Evolutionary conservation across 53 echinoderm and acorn worm genomes (phyloP).

Genomic region (Patiria pectinifera): DNA sequence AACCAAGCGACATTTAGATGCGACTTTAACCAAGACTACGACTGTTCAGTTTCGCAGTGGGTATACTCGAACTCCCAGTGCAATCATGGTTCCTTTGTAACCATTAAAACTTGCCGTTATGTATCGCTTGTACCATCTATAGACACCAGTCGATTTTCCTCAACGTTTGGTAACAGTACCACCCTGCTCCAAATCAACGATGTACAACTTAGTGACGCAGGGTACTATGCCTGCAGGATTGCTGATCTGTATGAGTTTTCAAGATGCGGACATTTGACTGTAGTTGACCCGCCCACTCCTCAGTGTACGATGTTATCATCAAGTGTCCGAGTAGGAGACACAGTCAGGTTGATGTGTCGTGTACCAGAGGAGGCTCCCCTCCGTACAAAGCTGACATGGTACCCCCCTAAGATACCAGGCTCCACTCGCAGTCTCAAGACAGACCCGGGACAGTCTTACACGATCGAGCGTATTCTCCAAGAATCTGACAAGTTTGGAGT

Average conservation of each 20-base stretch:
- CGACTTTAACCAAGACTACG: conserved; percentile 4
- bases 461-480: neutral
- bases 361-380: neutral
- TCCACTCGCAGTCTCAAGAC: neutral
- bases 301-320: conserved; percentile 3
- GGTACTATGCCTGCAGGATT: conserved; percentile 10
- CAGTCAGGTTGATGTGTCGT: neutral
- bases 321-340: neutral
- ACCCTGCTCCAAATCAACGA: neutral
- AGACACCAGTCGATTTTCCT: conserved; percentile 1
- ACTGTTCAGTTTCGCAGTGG: neutral
- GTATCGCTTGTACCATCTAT: neutral
- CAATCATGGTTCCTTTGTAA: neutral
- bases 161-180: neutral
- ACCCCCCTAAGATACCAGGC: neutral
- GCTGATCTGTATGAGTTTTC: neutral
- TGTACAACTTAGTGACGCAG: conserved; percentile 1
- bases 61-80: conserved; percentile 20
- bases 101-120: neutral
- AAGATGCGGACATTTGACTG: conserved; percentile 27
- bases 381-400: conserved; percentile 32
- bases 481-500: neutral
- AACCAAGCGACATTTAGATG: conserved; percentile 19
- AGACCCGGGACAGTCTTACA: neutral
- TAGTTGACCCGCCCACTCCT: conserved; percentile 36